Evolutionary conservation across 2,888 invertebrate species (phyloP).

Genomic region (Macrophya alboannulata): DNA sequence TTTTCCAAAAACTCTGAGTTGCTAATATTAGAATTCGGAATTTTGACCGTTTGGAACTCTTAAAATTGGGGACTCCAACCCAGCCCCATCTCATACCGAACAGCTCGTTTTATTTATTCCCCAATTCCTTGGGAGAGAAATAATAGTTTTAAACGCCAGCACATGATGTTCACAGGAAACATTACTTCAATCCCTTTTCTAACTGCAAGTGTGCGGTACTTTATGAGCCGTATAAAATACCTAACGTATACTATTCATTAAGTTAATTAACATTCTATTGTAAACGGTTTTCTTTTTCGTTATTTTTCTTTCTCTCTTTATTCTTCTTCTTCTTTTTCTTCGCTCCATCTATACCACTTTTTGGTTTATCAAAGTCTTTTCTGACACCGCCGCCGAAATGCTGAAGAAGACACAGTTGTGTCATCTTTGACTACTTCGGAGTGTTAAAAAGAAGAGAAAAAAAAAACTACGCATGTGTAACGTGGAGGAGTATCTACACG

Average conservation of each 20-base stretch:
- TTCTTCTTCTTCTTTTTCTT: not conserved
- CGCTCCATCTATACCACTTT: not conserved
- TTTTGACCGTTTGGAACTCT: no score
- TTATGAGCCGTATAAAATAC: conserved; percentile 39
- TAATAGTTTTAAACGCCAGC: not conserved
- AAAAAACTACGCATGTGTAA: not conserved
- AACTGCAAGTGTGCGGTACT: conserved; percentile 31
- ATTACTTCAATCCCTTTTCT: conserved; percentile 31
- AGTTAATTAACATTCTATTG: conserved; percentile 34
- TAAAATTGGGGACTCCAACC: no score
- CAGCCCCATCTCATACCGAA: no score
- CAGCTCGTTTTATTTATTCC: not conserved
- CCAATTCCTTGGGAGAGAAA: not conserved
- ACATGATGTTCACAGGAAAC: conserved; percentile 27
- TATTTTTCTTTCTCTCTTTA: not conserved
- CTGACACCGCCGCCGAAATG: not conserved
- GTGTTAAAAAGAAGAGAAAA: not conserved
- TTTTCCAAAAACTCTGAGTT: no score
- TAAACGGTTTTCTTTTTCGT: not conserved
- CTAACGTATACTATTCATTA: conserved; percentile 11
- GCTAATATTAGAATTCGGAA: no score
- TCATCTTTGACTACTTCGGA: not conserved
- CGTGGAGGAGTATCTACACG: not conserved
- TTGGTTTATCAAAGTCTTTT: not conserved
- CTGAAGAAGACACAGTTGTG: not conserved